These are phyloP conservation scores for Corvus hawaiiensis DNA, from an alignment of 2,113 vertebrate species.

Conservation along the genomic window DNA sequence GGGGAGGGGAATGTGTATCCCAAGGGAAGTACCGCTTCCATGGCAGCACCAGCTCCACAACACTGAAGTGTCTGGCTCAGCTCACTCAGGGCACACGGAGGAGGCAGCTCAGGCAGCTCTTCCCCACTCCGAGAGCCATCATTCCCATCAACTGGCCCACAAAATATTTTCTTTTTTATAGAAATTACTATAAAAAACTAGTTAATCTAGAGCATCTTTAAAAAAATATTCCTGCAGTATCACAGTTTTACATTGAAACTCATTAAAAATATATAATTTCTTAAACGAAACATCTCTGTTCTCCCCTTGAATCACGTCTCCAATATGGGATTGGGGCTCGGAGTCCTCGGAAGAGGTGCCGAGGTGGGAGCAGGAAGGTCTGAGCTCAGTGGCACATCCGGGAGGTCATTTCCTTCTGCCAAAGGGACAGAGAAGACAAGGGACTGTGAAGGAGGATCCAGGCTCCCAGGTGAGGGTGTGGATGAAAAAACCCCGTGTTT, in stretches of 20 bases:
- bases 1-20: background rate
- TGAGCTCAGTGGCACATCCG: constrained; percentile 89
- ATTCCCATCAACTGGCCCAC: background rate
- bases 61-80: background rate
- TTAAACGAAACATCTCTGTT: background rate
- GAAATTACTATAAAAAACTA: constrained; percentile 64
- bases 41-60: background rate
- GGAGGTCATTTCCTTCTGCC: constrained; percentile 95
- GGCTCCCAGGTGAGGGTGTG: background rate
- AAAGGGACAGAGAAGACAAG: background rate
- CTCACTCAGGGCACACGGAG: background rate
- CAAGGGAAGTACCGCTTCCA: background rate
- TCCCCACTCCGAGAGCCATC: background rate
- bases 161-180: constrained; percentile 12
- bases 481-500: background rate
- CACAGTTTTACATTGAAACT: constrained; percentile 46
- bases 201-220: constrained; percentile 49
- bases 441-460: background rate
- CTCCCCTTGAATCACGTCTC: background rate
- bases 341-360: background rate
- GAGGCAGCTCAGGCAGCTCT: background rate
- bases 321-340: background rate
- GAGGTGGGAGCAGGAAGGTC: background rate
- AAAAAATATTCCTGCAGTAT: constrained; percentile 59
- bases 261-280: constrained; percentile 55